Conservation (phyloP, 2,113 vertebrate genomes). For the Hippoglossus stenolepis region DNA sequence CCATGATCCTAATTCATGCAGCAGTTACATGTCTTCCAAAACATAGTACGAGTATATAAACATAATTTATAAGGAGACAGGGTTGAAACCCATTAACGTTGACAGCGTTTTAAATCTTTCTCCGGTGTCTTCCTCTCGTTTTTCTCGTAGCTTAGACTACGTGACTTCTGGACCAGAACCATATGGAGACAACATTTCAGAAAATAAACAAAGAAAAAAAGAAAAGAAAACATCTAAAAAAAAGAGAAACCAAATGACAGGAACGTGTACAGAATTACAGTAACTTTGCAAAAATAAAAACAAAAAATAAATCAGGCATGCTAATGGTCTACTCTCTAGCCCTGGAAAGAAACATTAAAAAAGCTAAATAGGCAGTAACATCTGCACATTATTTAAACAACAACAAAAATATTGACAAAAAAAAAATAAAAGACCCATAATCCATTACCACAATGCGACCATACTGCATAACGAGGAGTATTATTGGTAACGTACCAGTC, state of each 20-base stretch:
- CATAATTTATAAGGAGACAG: constrained; percentile 4
- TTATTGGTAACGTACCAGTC: constrained; percentile 49
- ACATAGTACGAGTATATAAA: constrained; percentile 8
- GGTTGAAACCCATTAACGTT: background rate
- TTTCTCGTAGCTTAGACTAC: constrained; percentile 34
- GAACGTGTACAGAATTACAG: constrained; percentile 74
- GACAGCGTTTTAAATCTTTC: constrained; percentile 16
- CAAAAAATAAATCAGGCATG: constrained; percentile 77
- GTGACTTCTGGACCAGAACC: constrained; percentile 49
- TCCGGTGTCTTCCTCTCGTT: constrained; percentile 22
- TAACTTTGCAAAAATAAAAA: constrained; percentile 77
- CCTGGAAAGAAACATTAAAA: constrained; percentile 68
- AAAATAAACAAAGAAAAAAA: background rate
- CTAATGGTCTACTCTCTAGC: constrained; percentile 77
- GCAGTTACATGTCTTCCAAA: background rate
- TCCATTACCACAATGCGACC: constrained; percentile 75
- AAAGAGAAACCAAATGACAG: background rate
- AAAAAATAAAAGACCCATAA: constrained; percentile 75
- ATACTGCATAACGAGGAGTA: constrained; percentile 71
- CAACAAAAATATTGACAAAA: constrained; percentile 75
- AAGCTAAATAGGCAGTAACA: constrained; percentile 85
- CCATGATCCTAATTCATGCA: background rate
- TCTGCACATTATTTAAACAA: constrained; percentile 86
- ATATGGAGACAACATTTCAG: constrained; percentile 47
- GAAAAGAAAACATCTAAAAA: constrained; percentile 11